Conservation (phyloP, 2,113 vertebrate genomes). For the Bothrops jararaca region DNA sequence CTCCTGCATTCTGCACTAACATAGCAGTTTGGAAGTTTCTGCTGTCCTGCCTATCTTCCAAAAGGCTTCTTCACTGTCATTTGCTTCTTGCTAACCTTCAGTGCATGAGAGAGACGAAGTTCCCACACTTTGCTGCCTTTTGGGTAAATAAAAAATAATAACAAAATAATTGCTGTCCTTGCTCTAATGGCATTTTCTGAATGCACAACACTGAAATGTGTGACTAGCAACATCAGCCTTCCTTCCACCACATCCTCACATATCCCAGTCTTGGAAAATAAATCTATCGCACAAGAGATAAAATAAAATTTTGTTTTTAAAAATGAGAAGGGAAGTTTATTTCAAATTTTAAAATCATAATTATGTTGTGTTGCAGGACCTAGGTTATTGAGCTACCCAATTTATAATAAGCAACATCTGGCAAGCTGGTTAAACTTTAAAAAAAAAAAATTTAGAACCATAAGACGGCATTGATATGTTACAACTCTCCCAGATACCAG, state of each 20-base stretch:
- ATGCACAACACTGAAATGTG: neutral
- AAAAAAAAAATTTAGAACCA: neutral
- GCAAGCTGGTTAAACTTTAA: neutral
- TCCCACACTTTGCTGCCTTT: neutral
- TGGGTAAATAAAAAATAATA: neutral
- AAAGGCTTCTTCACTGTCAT: neutral
- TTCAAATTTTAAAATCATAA: neutral
- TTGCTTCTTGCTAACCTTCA: neutral
- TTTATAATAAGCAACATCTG: neutral
- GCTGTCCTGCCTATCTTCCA: neutral
- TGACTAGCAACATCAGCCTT: neutral
- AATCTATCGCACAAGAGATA: neutral
- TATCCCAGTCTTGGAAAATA: neutral
- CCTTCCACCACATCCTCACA: neutral
- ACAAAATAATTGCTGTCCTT: neutral
- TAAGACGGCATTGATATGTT: neutral
- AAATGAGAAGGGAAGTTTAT: neutral
- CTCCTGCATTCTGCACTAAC: neutral
- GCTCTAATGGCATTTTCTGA: neutral
- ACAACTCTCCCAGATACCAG: neutral
- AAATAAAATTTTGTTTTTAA: neutral
- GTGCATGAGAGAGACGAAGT: neutral
- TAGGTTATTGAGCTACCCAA: neutral
- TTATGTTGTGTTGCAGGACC: neutral
- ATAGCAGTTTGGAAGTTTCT: neutral